Conservation (phyloP, 1,140 invertebrate species). For the Aricia agestis region DNA sequence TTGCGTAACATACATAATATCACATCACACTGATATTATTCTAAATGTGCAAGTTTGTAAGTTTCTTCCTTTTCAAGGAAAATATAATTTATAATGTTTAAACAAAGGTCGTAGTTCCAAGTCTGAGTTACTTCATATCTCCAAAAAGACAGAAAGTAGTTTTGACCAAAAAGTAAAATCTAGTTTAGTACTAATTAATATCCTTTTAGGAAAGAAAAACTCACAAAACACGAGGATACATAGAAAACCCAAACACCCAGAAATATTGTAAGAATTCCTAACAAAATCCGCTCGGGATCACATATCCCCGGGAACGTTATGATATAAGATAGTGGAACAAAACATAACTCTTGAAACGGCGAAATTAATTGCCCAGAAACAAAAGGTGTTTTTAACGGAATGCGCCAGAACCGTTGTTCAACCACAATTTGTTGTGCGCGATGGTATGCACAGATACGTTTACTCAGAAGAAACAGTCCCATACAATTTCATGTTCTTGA, state of each 20-base stretch:
- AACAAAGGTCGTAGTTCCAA: too few species aligned
- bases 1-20: too few species aligned
- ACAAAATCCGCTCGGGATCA: neutral
- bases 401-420: neutral
- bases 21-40: too few species aligned
- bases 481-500: neutral
- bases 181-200: too few species aligned
- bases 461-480: neutral
- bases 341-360: slow-evolving; percentile 35
- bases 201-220: too few species aligned
- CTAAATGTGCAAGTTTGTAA: too few species aligned
- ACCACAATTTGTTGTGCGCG: neutral
- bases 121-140: too few species aligned
- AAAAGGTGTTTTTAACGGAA: slow-evolving; percentile 23
- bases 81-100: too few species aligned
- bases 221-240: too few species aligned
- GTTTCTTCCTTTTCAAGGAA: too few species aligned
- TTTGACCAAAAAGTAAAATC: too few species aligned
- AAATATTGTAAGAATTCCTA: neutral
- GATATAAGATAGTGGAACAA: slow-evolving; percentile 38
- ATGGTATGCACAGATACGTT: neutral
- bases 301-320: slow-evolving; percentile 22
- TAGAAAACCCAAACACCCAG: neutral
- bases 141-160: too few species aligned
- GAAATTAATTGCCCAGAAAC: slow-evolving; percentile 37